phyloP scores from a whole-genome alignment of 37 sponge, comb jelly and placozoan genomes.

The Ephydatia muelleri region DNA sequence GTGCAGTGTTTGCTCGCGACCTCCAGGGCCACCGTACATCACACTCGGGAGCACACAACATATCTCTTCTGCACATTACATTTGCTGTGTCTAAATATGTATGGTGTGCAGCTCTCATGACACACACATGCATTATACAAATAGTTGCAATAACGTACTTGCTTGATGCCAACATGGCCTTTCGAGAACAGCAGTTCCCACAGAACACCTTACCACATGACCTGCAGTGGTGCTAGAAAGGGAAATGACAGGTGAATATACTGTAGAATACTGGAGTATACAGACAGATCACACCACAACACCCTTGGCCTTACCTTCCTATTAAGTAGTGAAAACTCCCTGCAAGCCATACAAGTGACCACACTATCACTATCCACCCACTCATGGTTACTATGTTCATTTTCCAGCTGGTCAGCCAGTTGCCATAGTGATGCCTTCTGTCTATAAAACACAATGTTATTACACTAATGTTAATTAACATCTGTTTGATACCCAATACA shows the following conservation, averaged over 20 bases:
- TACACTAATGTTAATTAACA: too few relatives aligned
- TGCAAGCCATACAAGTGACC: conserved; percentile 57
- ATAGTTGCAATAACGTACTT: conserved; percentile 73
- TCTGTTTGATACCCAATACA: too few relatives aligned
- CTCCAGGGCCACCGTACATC: too few relatives aligned
- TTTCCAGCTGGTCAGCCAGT: conserved; percentile 79
- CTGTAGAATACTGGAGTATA: background rate
- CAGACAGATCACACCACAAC: background rate
- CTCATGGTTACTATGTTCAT: conserved; percentile 54
- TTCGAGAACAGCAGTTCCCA: conserved; percentile 58
- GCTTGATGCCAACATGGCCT: conserved; percentile 50
- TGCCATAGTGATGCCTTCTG: conserved; percentile 86
- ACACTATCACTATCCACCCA: conserved; percentile 61
- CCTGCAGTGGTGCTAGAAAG: conserved; percentile 92
- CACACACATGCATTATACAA: too few relatives aligned
- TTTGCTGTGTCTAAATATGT: too few relatives aligned
- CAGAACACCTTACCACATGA: conserved; percentile 87
- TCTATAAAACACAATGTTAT: conserved; percentile 29
- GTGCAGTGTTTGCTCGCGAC: too few relatives aligned
- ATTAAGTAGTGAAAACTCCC: conserved; percentile 42
- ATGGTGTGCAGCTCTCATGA: too few relatives aligned
- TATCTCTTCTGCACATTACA: too few relatives aligned
- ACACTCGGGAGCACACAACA: too few relatives aligned
- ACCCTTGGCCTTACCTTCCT: conserved; percentile 40
- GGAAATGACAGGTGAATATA: too few relatives aligned